Evolutionary conservation across 2,888 invertebrate species (phyloP), one percentile per base, ranked within the genome.

Genomic region (Dorcus hopei): DNA sequence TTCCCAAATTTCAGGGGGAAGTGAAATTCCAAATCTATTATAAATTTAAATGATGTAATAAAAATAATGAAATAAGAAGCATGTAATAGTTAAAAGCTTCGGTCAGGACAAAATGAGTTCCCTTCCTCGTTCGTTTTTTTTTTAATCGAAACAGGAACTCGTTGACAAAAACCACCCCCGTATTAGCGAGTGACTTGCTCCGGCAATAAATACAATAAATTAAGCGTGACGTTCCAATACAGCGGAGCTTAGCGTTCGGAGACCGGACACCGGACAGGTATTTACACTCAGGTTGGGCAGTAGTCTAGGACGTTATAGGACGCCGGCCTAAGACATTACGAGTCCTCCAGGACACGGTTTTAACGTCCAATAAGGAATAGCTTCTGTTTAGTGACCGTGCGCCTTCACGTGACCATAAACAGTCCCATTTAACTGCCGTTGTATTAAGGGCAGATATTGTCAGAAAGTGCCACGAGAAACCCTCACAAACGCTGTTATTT

Each of bases 291-390:
- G 49, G 49, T 42, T 33, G 26, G 26, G 52, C 39, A 49, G 40
- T 14, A 39, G 52, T 42, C 43, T 51, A 38, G 51, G 51, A 51
- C 51, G 51, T 38, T 40, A n/a, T 53, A 49, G 53, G 58, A 53
- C 53, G 39, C 39, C 45, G 49, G 49, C 49, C 52, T 55, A 55
- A 57, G 57, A 60, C 60, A 53, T 60, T 60, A 60, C 60, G 60
- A 60, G 52, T 60, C 60, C 60, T 60, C 53, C 51, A 60, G 60
- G 60, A 60, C 60, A 43, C 52, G 60, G 60, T 60, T 57, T 60
- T 60, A 60, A 57, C 59, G 60, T 60, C 60, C 59, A 57, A 60
- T 60, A 60, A 60, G 60, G 60, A 57, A 60, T 60, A 60, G 60
- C 60, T 60, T 57, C 54, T 59, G 59, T 54, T 59, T 59, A 59